Evolutionary conservation across 2,888 invertebrate species (phyloP), one percentile per base, ranked within the genome.

Genomic region (Athalia cordata): DNA sequence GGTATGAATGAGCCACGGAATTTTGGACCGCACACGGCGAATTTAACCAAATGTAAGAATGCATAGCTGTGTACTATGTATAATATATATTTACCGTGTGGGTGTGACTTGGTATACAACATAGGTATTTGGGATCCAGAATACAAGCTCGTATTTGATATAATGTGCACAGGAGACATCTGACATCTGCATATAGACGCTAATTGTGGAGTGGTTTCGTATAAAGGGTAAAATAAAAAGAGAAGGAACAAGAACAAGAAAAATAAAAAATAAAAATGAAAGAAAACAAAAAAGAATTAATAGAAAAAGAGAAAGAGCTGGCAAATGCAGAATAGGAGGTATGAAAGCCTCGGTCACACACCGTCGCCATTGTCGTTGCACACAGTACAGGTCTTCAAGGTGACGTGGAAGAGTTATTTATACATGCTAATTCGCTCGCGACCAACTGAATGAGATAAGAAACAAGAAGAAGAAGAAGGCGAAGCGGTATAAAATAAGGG

Each of bases 401-500:
- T 72, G 72, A 72, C 68, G 72, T 45, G n/a, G 59, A 59, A 59
- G 72, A 72, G 57, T 72, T 72, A 72, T 72, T 72, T 72, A 72
- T 72, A 72, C 57, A 47, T 5, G 72, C 29, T 72, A 59, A 72
- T 72, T 72, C 59, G 57, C 45, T 13, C 59, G 59, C 52, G 59
- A 59, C 43, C 45, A 72, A 59, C 45, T 57, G 72, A 72, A 72
- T 72, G 72, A 72, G 72, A 72, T 72, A 59, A 72, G 72, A 47
- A 72, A 72, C 9, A 47, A 72, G 59, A 59, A 47, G 47, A 47
- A 11, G 47, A 62, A 29, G 11, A 65, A 47, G 47, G 6, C 9
- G 50, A 13, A 15, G 9, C 5, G 15, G 52, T 4, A 52, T 4
- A 50, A 29, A 29, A 8, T 13, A 66, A 65, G n/a, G 47, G 5